Evolutionary conservation across 2,888 invertebrate species (phyloP), one percentile per base, ranked within the genome.

Genomic region (Sepiola atlantica): DNA sequence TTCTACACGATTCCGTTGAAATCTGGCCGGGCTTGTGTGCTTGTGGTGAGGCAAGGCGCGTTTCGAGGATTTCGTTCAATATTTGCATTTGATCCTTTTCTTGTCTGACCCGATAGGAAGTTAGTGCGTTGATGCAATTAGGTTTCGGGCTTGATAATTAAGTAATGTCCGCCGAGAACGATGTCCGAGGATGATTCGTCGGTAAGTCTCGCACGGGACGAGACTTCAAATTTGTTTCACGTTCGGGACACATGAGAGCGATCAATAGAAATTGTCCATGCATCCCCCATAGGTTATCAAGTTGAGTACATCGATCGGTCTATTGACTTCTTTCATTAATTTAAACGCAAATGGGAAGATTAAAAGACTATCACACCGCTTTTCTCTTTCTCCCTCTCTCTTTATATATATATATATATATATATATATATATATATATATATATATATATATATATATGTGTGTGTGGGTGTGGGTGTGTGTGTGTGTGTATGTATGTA

Each of bases 31-130:
- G 45, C 45, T 45, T 45, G 45, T 45, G 45, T 45, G 45, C 4
- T 45, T 2, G 45, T 45, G 45, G 45, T 8, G 45, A 45, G 45
- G 45, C 8, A n/a, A n/a, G 45, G 45, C 45, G 77, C n/a, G 77
- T 77, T 77, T n/a, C n/a, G 77, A 77, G 77, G 77, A 77, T 77
- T 77, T 77, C n/a, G 77, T 77, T 77, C 77, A 77, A 77, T 77
- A 77, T 77, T 77, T 77, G n/a, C 77, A 77, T 32, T 77, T 77
- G 77, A 77, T 77, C 77, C 77, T 32, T 45, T 77, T n/a, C 77
- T 77, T n/a, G 77, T 77, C 77, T 77, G 77, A n/a, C 32, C n/a
- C 77, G 77, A 77, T 77, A 77, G 77, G 14, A 77, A 77, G 77
- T 77, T 77, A 77, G 77, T 77, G 77, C 77, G n/a, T 77, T 77